A percentile compares a stretch with the other conserved stretches of the same genome.
Evolutionary conservation across 2,113 vertebrate genomes (phyloP).

Genomic region (Myiagra hebetior): DNA sequence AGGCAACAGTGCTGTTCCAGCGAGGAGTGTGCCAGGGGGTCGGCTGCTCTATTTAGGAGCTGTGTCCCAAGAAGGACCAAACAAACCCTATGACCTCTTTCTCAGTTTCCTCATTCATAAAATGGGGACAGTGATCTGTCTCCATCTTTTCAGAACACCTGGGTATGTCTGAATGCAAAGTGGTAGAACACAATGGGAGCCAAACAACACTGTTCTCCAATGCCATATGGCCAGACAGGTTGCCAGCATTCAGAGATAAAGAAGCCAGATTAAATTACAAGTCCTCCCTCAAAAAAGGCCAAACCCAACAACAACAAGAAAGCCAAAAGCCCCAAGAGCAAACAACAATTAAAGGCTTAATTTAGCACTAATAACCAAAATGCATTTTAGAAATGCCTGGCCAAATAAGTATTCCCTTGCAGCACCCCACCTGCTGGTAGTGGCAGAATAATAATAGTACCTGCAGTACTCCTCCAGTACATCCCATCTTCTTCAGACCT

Average conservation of each 20-base stretch:
- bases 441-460: neutral
- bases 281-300: neutral
- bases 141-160: neutral
- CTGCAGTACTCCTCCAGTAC: neutral
- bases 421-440: neutral
- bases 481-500: neutral
- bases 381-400: neutral
- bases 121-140: neutral
- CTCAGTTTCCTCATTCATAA: conserved; percentile 30
- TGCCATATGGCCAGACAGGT: neutral
- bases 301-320: neutral
- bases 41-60: neutral
- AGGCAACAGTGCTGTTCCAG: neutral
- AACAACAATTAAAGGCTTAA: neutral
- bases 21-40: neutral
- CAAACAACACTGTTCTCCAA: neutral
- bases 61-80: neutral
- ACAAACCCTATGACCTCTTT: neutral
- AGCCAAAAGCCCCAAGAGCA: neutral
- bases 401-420: neutral
- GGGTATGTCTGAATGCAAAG: neutral
- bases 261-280: neutral
- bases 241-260: neutral
- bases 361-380: neutral
- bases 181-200: neutral